These are phyloP conservation scores for Myotis myotis DNA, from an alignment of 2,797 vertebrate species.

Conservation along the genomic window DNA sequence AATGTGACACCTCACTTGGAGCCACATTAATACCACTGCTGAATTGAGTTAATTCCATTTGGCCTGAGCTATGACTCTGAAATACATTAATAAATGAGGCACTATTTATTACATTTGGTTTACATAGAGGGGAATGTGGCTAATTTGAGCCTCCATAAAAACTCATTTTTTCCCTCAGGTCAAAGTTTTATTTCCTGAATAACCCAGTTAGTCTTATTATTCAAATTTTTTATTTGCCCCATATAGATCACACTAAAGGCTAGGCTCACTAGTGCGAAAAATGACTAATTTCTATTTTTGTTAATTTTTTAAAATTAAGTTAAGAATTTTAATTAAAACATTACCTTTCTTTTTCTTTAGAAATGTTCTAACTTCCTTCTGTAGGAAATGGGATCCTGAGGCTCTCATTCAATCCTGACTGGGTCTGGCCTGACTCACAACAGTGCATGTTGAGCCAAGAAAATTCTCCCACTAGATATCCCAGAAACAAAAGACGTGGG, in stretches of 20 bases:
- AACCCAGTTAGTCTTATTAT: not conserved
- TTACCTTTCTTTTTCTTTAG: not conserved
- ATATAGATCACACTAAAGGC: not conserved
- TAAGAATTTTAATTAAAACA: not conserved
- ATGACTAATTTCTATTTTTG: not conserved
- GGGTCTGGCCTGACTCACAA: not conserved
- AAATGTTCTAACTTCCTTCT: not conserved
- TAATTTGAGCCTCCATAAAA: not conserved
- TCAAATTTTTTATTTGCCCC: not conserved
- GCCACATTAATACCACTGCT: not conserved
- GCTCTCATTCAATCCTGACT: not conserved
- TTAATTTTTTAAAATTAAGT: not conserved
- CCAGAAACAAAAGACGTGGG: not conserved
- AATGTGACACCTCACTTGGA: slow-evolving; percentile 35
- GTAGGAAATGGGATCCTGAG: not conserved
- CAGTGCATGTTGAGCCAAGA: not conserved
- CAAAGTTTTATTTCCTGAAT: slow-evolving; percentile 2
- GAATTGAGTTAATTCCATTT: slow-evolving; percentile 15
- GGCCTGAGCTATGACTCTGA: not conserved
- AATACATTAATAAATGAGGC: not conserved
- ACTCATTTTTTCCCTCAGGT: not conserved
- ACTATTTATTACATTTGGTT: not conserved
- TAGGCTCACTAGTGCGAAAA: not conserved
- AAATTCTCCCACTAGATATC: not conserved
- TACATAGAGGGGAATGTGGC: not conserved